Evolutionary conservation across 1,140 invertebrate species (phyloP), one percentile per base, ranked within the genome.

Genomic region (Trinorchestia longiramus): DNA sequence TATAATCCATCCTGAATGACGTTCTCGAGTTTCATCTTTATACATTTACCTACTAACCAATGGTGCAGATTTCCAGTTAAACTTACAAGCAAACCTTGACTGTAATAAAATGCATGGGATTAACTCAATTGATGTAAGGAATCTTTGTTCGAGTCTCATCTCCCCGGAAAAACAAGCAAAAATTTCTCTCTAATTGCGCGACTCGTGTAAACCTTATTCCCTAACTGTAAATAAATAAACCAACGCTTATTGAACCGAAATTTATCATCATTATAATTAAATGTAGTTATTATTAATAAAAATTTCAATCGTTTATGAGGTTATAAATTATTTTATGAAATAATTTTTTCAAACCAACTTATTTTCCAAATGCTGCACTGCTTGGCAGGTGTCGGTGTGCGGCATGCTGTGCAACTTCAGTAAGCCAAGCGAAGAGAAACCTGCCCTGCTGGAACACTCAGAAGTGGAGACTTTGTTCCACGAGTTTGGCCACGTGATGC

Each of bases 401-500:
- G 97, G 97, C 88, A 98, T 98, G 97, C 97, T 98, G 45, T 97
- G 97, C 40, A 98, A 98, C 97, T 98, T 98, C 97, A 97, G 97
- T 15, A 97, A 98, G 96, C 97, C 98, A 53, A 98, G 97, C 57
- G 97, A 96, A 43, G 97, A 97, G 95, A 97, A 97, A 96, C 98
- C 98, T 23, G 97, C 98, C 15, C 97, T 98, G 19, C 97, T 98
- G 36, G 97, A 97, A 95, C 98, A 98, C 97, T 97, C 98, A 97
- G 98, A 98, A 97, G 97, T 98, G 40, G 97, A 98, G 96, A 98
- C 98, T 23, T 98, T 97, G 96, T 98, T 98, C 97, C 98, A 98
- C 97, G 98, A 98, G 96, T 98, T 98, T 97, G 98, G 98, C 57
- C 98, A 98, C 97, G 97, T 98, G 40, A 98, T 98, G 98, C 98